Evolutionary conservation across 2,113 vertebrate species (phyloP), one percentile per base, ranked within the genome.

Genomic region (Gallinago paraguaiae): DNA sequence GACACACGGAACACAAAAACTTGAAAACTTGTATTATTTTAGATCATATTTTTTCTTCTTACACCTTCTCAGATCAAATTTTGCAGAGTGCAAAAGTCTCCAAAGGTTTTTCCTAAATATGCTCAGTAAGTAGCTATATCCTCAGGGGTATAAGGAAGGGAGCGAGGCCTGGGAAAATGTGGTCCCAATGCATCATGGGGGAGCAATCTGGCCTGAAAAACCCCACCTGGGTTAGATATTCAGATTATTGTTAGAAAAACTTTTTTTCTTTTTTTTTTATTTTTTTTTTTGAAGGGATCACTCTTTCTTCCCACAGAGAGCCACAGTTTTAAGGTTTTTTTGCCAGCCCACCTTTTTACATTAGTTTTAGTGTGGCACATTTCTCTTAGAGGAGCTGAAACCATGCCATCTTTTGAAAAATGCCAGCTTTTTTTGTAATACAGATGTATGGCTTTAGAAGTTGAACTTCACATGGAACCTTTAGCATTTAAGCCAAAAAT

Each of bases 301-400:
- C 10, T 24, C 19, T 51, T 53, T 61, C 5, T 2, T 57, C 4
- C 22, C 7, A 45, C 17, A 87, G 11, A 23, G 14, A 15, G 8
- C 1, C 4, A 54, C 3, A 54, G 11, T 19, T 35, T 77, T 19
- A 56, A 46, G 18, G 2, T 24, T 41, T 54, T 88, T 88, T 37
- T 82, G 8, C 8, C 1, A 1, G 10, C 10, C 89, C 3, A 16
- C 5, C 11, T 13, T 41, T 68, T 4, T 45, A 30, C 0, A 0
- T 46, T 59, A 24, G 5, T 46, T 81, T 85, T 30, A 35, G 10
- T 54, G 16, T 51, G 37, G 10, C 16, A 45, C 2, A 2, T 81
- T 50, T 88, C 17, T 50, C 19, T 65, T 4, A 3, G 7, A 74
- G 53, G 10, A 53, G 13, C 8, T 37, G 17, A 69, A 94, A 82